These are phyloP conservation scores for Hassar affinis DNA, from an alignment of 2,113 vertebrate genomes.

Conservation along the genomic window DNA sequence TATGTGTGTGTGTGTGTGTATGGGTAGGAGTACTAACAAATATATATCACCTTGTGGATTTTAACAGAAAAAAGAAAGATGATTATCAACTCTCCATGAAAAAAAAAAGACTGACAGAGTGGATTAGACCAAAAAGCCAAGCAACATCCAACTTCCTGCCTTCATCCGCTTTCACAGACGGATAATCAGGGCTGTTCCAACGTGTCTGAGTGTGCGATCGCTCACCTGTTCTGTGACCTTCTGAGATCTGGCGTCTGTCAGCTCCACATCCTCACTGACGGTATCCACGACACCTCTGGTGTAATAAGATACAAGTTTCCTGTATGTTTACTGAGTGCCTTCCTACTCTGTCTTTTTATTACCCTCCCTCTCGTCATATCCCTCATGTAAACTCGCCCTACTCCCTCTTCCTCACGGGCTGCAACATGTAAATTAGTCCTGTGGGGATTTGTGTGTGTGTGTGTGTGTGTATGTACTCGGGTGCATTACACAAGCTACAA, in stretches of 20 bases:
- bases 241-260: slow-evolving; percentile 11
- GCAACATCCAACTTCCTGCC: background rate
- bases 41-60: background rate
- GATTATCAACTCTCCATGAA: background rate
- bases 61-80: background rate
- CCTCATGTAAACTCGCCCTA: slow-evolving; percentile 1
- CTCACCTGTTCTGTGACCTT: slow-evolving; percentile 40
- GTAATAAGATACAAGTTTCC: background rate
- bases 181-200: slow-evolving; percentile 2
- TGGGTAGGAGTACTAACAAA: background rate
- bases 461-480: slow-evolving; percentile 52
- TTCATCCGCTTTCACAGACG: background rate
- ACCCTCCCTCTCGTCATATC: background rate
- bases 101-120: background rate
- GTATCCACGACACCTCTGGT: slow-evolving; percentile 13
- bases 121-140: background rate
- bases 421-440: slow-evolving; percentile 72
- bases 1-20: too few species aligned
- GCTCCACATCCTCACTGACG: slow-evolving; percentile 17
- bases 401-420: slow-evolving; percentile 59
- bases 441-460: slow-evolving; percentile 43
- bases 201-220: slow-evolving; percentile 11
- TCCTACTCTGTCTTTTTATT: background rate
- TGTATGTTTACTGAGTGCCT: background rate
- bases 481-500: slow-evolving; percentile 60